A percentile compares a stretch with the other conserved stretches of the same genome.
phyloP scores from a whole-genome alignment of 2,797 vertebrate genomes.

The Channa striata region DNA sequence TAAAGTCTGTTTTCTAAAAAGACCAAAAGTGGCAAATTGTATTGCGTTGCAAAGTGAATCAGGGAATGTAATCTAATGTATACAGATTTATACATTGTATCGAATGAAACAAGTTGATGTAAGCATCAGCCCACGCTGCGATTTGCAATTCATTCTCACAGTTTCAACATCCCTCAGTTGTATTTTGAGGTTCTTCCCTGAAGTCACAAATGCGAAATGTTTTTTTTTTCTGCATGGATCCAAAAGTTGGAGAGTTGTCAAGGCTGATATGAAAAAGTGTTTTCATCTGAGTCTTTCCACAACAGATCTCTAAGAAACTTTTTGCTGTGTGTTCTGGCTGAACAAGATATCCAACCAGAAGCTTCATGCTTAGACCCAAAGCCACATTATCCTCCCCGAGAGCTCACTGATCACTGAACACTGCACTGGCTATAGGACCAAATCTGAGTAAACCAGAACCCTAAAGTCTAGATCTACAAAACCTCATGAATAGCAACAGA shows the following conservation, averaged over 20 bases:
- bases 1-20: conserved; percentile 6
- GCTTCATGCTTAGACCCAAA: conserved; percentile 23
- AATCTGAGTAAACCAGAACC: conserved; percentile 12
- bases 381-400: conserved; percentile 36
- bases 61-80: neutral
- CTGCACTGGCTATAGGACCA: conserved; percentile 5
- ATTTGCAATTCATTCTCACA: neutral
- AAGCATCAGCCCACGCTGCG: conserved; percentile 2
- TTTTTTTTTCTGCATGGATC: neutral
- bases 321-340: conserved; percentile 40
- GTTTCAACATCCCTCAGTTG: conserved; percentile 6
- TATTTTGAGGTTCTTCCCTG: conserved; percentile 11
- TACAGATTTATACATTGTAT: neutral
- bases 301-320: conserved; percentile 22
- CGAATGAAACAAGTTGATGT: neutral
- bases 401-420: conserved; percentile 39
- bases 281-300: conserved; percentile 12
- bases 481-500: neutral
- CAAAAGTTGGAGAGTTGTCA: conserved; percentile 27
- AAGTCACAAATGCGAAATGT: conserved; percentile 23
- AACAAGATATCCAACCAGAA: conserved; percentile 35
- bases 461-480: neutral
- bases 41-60: neutral
- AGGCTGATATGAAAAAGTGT: conserved; percentile 22
- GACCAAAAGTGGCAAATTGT: neutral